phyloP scores from a whole-genome alignment of 2,113 vertebrate genomes.

The Dicaeum eximium region DNA sequence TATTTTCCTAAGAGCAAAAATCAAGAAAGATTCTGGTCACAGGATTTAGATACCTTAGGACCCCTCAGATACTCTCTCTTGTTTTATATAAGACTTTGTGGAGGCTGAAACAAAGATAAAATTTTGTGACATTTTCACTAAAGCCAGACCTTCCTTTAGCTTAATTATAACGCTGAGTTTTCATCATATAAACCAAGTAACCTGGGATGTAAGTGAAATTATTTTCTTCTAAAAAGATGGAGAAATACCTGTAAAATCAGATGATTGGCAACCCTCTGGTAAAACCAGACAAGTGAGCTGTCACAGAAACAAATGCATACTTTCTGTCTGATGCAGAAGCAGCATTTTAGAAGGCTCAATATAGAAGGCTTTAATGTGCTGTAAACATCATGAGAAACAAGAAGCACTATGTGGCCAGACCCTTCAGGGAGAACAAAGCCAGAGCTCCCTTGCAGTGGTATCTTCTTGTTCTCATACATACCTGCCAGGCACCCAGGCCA shows the following conservation, averaged over 20 bases:
- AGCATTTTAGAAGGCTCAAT: background rate
- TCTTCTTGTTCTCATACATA: fast-evolving
- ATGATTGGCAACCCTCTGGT: background rate
- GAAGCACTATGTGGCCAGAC: background rate
- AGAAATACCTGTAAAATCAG: background rate
- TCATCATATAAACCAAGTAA: background rate
- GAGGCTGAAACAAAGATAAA: background rate
- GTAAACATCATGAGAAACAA: background rate
- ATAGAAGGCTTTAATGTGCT: background rate
- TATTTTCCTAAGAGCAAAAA: background rate
- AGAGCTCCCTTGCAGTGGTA: background rate
- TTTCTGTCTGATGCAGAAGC: background rate
- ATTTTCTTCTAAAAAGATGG: background rate
- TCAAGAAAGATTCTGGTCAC: background rate
- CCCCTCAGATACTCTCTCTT: background rate
- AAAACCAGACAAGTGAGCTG: background rate
- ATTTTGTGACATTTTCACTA: background rate
- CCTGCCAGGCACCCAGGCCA: background rate
- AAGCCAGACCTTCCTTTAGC: background rate
- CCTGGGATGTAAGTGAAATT: background rate
- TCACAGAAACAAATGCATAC: background rate
- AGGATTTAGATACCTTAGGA: background rate
- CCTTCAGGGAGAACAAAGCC: background rate
- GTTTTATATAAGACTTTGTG: background rate
- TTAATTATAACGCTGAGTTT: background rate